These are phyloP conservation scores for Sitophilus oryzae DNA, from an alignment of 1,140 invertebrate genomes.

Conservation along the genomic window DNA sequence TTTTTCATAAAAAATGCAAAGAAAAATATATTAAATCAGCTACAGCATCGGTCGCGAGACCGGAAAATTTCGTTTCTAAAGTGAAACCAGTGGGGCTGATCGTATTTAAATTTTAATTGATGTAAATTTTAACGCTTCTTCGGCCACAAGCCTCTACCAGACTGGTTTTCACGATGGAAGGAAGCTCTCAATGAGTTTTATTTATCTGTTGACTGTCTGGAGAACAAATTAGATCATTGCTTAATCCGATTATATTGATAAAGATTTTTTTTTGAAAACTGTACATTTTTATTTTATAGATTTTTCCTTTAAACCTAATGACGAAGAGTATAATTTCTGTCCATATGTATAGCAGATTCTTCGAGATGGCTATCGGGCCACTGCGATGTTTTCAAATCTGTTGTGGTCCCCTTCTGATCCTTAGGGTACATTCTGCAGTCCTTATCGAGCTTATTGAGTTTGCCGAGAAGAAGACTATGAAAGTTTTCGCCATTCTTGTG, in stretches of 20 bases:
- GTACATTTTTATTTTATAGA: too few relatives aligned
- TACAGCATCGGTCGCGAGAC: not conserved
- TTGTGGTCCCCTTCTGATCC: too few relatives aligned
- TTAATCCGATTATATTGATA: not conserved
- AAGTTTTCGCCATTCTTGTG: too few relatives aligned
- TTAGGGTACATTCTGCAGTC: too few relatives aligned
- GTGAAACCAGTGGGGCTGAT: conserved; percentile 6
- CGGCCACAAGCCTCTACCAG: not conserved
- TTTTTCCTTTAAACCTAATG: too few relatives aligned
- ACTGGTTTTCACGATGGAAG: not conserved
- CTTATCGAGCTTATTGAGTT: too few relatives aligned
- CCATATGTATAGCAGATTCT: too few relatives aligned
- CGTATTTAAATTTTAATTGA: conserved; percentile 18
- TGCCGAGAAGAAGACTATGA: too few relatives aligned
- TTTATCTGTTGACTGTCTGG: not conserved
- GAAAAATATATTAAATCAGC: conserved; percentile 10
- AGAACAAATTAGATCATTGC: not conserved
- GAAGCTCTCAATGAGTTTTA: not conserved
- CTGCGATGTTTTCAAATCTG: too few relatives aligned
- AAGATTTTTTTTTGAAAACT: too few relatives aligned
- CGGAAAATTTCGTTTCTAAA: conserved; percentile 6
- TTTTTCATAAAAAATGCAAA: conserved; percentile 4
- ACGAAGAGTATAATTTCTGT: too few relatives aligned
- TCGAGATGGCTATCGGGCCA: too few relatives aligned
- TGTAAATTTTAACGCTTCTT: conserved; percentile 11